Evolutionary conservation across 2,797 vertebrate genomes (phyloP).

Genomic region (Tympanoctomys barrerae): DNA sequence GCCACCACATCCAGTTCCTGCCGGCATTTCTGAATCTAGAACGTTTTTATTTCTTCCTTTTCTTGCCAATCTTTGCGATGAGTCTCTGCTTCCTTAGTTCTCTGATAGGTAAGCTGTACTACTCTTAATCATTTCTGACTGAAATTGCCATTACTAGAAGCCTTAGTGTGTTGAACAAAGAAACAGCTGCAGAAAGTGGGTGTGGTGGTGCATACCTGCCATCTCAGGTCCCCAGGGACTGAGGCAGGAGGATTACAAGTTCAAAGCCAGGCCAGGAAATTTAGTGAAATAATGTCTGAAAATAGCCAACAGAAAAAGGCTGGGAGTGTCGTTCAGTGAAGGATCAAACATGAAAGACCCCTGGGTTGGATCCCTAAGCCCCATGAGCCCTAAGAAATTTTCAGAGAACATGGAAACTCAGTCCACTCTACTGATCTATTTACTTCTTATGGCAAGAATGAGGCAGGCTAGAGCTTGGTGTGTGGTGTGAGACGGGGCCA

Average conservation of each 20-base stretch:
- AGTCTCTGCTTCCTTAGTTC: background rate
- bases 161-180: background rate
- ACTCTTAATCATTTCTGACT: background rate
- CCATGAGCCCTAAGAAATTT: background rate
- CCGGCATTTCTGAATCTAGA: background rate
- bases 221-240: background rate
- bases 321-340: background rate
- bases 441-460: background rate
- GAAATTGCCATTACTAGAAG: background rate
- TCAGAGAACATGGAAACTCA: background rate
- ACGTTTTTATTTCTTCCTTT: background rate
- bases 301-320: background rate
- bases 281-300: background rate
- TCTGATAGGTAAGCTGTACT: background rate
- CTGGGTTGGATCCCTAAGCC: background rate
- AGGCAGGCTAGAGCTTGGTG: background rate
- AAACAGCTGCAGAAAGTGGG: background rate
- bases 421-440: background rate
- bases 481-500: too few species aligned
- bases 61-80: background rate
- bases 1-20: background rate
- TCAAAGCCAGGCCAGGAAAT: background rate
- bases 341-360: background rate
- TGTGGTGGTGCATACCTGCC: background rate
- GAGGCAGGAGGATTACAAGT: background rate